Evolutionary conservation across 2,113 vertebrate genomes (phyloP), one percentile per base, ranked within the genome.

Genomic region (Eclectus roratus): DNA sequence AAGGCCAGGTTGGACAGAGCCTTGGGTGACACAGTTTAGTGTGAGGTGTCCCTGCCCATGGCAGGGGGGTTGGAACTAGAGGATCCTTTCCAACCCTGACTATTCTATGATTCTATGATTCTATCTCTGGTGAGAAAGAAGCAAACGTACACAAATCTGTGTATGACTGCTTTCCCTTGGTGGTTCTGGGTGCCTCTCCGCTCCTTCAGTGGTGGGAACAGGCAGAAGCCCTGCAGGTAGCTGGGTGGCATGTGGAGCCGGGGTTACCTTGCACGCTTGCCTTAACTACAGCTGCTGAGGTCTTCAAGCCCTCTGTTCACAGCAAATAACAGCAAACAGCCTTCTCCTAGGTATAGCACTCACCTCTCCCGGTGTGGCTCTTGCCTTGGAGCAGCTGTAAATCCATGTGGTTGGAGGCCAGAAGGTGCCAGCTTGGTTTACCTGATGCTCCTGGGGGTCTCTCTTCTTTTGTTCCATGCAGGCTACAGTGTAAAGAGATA

Each of bases 231-330:
- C 27, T 3, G 9, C 23, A 17, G 20, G 47, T 37, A 68, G 37
- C n/a, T 1, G 2, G 27, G 7, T 17, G 43, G 41, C 35, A 39
- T 0, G 0, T 2, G 3, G 35, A 50, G n/a, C 58, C 7, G 44
- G 24, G 39, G 28, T 47, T 50, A 8, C 41, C n/a, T 49, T 58
- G 55, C 39, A 35, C 21, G 7, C 13, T 13, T 37, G 35, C 44
- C 84, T 12, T 25, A 23, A 25, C 19, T 5, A 9, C 4, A 68
- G n/a, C 37, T 4, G 1, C 46, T 9, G 50, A 49, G 24, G 37
- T 15, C 44, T 66, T 13, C 50, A 29, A 44, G n/a, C 41, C 27
- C 33, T n/a, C 27, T 4, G 21, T 24, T 69, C 14, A 47, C n/a
- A 41, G 16, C 52, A 43, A 33, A 56, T 13, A 12, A 17, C 29